Percentiles rank a stretch among this genome's conserved stretches.
Evolutionary conservation across 2,888 invertebrate genomes (phyloP).

Genomic region (Agriopis aurantiaria): DNA sequence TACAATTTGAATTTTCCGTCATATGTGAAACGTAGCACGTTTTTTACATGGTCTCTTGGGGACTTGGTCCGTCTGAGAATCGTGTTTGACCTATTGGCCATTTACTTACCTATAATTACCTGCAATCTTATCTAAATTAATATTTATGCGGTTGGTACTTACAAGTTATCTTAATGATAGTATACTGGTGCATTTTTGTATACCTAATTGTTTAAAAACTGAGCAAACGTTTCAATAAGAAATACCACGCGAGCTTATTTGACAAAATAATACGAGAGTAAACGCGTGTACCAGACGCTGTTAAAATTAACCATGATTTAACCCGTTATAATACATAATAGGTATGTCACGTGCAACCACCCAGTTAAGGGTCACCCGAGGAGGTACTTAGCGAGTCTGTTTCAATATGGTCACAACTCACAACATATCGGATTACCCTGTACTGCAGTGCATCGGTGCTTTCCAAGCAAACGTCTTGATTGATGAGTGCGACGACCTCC

Average conservation of each 20-base stretch:
- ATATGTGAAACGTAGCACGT: too few species aligned
- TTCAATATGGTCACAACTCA: slow-evolving; percentile 53
- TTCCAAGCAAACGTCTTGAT: slow-evolving; percentile 71
- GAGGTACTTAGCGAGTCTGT: slow-evolving; percentile 39
- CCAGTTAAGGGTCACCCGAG: slow-evolving; percentile 62
- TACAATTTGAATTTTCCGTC: too few species aligned
- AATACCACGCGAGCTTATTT: slow-evolving; percentile 9
- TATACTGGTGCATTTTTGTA: not conserved
- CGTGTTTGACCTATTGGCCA: too few species aligned
- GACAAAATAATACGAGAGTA: slow-evolving; percentile 3
- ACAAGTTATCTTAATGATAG: too few species aligned
- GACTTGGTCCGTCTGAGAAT: too few species aligned
- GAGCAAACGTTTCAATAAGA: slow-evolving; percentile 22
- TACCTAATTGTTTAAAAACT: slow-evolving; percentile 11
- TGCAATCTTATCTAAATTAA: too few species aligned
- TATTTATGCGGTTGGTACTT: too few species aligned
- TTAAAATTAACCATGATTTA: slow-evolving; percentile 48
- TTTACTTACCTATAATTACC: too few species aligned
- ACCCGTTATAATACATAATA: slow-evolving; percentile 40
- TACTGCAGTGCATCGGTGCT: slow-evolving; percentile 46
- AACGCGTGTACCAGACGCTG: slow-evolving; percentile 12
- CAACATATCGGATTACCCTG: slow-evolving; percentile 72
- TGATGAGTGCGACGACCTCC: slow-evolving; percentile 75
- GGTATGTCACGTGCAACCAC: slow-evolving; percentile 57
- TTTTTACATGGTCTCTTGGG: too few species aligned